Conservation (phyloP, 2,113 vertebrate genomes). For the Rhipidura dahli region DNA sequence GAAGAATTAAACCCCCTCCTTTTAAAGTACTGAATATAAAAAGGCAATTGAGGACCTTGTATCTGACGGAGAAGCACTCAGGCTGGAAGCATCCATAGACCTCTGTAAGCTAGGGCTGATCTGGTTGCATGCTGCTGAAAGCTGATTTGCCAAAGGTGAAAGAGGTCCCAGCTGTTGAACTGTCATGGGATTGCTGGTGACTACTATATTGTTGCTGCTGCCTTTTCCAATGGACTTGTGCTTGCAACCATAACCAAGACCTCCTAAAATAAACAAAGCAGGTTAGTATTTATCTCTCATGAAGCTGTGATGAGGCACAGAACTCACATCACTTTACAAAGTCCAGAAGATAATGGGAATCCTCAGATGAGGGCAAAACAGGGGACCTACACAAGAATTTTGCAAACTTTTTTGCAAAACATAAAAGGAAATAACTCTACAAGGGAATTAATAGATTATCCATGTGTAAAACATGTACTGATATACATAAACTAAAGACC, state of each 20-base stretch:
- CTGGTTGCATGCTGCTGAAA: constrained; percentile 68
- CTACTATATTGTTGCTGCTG: constrained; percentile 75
- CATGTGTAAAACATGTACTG: fast-evolving
- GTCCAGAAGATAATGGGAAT: background rate
- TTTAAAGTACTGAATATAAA: background rate
- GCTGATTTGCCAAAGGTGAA: constrained; percentile 69
- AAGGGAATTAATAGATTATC: background rate
- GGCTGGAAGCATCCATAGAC: constrained; percentile 72
- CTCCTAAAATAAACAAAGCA: constrained; percentile 77
- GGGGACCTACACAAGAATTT: background rate
- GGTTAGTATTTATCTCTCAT: constrained; percentile 47
- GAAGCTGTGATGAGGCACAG: background rate
- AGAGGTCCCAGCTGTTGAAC: constrained; percentile 75
- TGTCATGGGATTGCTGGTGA: constrained; percentile 79
- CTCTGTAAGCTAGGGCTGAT: constrained; percentile 69
- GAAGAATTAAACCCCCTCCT: background rate
- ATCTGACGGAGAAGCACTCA: constrained; percentile 78
- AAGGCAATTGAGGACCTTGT: constrained; percentile 81
- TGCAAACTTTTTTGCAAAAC: background rate
- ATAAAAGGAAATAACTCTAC: background rate
- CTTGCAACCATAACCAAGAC: constrained; percentile 65
- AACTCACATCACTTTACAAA: background rate
- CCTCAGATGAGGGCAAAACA: background rate
- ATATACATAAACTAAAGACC: background rate
- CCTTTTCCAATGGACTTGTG: constrained; percentile 79